Conservation (phyloP, 1,140 invertebrate species). For the Vanessa tameamea region DNA sequence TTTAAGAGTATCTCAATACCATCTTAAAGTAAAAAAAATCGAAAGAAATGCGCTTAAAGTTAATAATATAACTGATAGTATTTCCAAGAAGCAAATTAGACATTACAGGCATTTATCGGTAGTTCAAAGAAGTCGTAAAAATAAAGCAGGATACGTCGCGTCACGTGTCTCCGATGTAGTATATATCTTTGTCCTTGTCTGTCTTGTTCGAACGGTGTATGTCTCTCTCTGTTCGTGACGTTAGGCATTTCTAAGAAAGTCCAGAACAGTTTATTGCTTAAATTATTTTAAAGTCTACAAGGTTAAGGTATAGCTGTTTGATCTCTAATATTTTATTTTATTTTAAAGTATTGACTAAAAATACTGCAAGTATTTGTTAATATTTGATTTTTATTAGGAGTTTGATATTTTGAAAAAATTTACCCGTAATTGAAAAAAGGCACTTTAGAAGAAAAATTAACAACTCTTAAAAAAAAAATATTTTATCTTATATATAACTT, state of each 20-base stretch:
- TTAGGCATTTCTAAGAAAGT: slow-evolving; percentile 13
- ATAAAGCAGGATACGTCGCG: slow-evolving; percentile 18
- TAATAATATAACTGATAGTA: background rate
- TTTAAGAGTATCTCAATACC: too few relatives aligned
- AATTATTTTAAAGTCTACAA: slow-evolving; percentile 16
- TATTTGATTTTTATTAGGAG: too few relatives aligned
- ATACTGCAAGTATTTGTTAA: background rate
- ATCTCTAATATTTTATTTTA: background rate
- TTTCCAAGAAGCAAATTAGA: slow-evolving; percentile 30
- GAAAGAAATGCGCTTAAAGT: too few relatives aligned
- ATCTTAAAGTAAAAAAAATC: too few relatives aligned
- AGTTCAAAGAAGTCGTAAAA: slow-evolving; percentile 33
- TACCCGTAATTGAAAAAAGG: too few relatives aligned
- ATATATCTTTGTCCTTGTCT: slow-evolving; percentile 18
- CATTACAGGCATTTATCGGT: slow-evolving; percentile 18
- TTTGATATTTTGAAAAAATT: too few relatives aligned
- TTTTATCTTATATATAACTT: too few relatives aligned
- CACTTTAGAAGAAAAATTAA: too few relatives aligned
- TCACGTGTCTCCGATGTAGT: slow-evolving; percentile 20
- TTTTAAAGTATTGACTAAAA: background rate
- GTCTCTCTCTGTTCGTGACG: slow-evolving; percentile 13
- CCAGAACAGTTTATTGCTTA: slow-evolving; percentile 18
- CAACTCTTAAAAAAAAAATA: too few relatives aligned
- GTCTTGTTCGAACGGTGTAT: slow-evolving; percentile 9
- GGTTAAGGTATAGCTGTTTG: background rate